Evolutionary conservation across 2,113 vertebrate species (phyloP), one percentile per base, ranked within the genome.

Genomic region (Lepisosteus osseus): DNA sequence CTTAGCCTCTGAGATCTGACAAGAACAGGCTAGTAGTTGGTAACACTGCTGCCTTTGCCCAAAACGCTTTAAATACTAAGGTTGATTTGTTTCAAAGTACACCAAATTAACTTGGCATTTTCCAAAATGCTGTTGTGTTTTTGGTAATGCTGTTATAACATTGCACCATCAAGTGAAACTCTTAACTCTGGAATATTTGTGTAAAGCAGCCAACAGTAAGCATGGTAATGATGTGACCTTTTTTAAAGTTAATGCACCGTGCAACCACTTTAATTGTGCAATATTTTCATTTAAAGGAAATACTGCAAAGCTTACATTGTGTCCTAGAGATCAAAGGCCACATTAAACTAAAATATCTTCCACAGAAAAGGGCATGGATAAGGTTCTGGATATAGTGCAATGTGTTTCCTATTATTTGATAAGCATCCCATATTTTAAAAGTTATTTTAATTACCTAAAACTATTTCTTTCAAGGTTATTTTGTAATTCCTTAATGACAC

Each of bases 321-420:
- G 72, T 72, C 75, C 67, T 72, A 72, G 77, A 89, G 86, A 88
- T 92, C 87, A 91, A 91, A 91, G 85, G 72, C 67, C 41, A 82
- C 82, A 79, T 86, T 80, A 89, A 84, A 89, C 85, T 72, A 76
- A 85, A 82, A 84, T 89, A 89, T 90, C 86, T 69, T 71, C 74
- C 76, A 72, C 65, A 68, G 67, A 54, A 71, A 81, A 59, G 12
- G 76, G 72, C 74, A 77, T 76, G 80, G 78, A 76, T 76, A 84
- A 62, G 68, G 73, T 76, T 70, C 75, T 70, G 67, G 70, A 76
- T 59, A 83, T 85, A 80, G 74, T 72, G 82, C 85, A 90, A 91
- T 89, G 83, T 92, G 90, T 84, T 91, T 89, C 87, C 72, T 88
- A 89, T 92, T 92, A 92, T 91, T 90, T 89, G 89, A 92, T 92